A percentile compares a stretch with the other conserved stretches of the same genome.
Evolutionary conservation across 2,888 invertebrate genomes (phyloP).

Genomic region (Dysmachus trigonus): DNA sequence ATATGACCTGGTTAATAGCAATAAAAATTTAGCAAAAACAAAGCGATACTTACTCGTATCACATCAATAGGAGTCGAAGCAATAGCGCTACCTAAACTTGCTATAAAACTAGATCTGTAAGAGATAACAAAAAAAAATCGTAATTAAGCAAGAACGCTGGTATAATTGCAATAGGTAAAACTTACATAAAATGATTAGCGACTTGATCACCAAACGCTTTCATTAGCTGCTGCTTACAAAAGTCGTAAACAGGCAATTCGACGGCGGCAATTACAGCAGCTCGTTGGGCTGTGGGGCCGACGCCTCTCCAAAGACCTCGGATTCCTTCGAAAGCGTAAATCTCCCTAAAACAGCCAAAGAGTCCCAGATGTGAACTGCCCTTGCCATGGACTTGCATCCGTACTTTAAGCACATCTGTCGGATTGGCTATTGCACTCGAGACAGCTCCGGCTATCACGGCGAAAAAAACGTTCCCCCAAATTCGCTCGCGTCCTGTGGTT

Average conservation of each 20-base stretch:
- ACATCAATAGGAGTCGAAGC: constrained; percentile 96
- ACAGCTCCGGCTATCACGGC: constrained; percentile 78
- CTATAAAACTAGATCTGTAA: constrained; percentile 86
- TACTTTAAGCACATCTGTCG: constrained; percentile 95
- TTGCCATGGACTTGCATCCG: constrained; percentile 82
- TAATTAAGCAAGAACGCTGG: not conserved
- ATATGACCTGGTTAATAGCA: not conserved
- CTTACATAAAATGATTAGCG: constrained; percentile 85
- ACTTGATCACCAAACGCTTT: constrained; percentile 79
- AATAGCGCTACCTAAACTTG: constrained; percentile 91
- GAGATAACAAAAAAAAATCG: not conserved
- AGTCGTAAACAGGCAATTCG: constrained; percentile 93
- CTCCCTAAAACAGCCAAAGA: constrained; percentile 82
- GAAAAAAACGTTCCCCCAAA: constrained; percentile 80
- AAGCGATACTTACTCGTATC: constrained; percentile 73
- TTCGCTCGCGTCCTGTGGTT: constrained; percentile 66
- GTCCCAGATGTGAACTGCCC: constrained; percentile 68
- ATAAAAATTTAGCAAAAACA: not conserved
- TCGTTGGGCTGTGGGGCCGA: constrained; percentile 90
- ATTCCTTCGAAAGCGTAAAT: constrained; percentile 86
- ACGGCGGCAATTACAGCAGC: constrained; percentile 94
- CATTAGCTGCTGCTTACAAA: constrained; percentile 80
- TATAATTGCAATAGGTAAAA: not conserved
- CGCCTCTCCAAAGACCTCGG: constrained; percentile 90
- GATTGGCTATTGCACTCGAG: constrained; percentile 94